phyloP scores from a whole-genome alignment of 2,797 vertebrate genomes.

The Erpetoichthys calabaricus region DNA sequence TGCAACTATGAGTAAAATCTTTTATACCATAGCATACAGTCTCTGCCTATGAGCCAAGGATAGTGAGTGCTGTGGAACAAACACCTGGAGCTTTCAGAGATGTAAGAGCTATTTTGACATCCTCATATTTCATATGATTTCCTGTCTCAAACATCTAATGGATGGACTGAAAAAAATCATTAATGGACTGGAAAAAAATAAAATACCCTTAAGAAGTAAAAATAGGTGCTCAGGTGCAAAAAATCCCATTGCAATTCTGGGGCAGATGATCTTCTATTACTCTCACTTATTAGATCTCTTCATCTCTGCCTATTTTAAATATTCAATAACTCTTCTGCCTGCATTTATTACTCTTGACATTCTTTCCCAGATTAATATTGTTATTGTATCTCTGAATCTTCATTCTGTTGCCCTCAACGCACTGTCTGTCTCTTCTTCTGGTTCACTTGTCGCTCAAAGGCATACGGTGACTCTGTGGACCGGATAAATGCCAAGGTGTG shows the following conservation, averaged over 20 bases:
- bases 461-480: not conserved
- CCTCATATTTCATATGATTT: too few relatives aligned
- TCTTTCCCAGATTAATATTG: not conserved
- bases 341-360: not conserved
- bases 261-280: not conserved
- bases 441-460: not conserved
- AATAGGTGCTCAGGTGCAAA: not conserved
- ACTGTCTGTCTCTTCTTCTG: not conserved
- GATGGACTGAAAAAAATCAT: too few relatives aligned
- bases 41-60: too few relatives aligned
- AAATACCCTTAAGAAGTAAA: not conserved
- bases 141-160: too few relatives aligned
- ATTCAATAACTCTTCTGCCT: not conserved
- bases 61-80: too few relatives aligned
- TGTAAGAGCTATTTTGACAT: too few relatives aligned
- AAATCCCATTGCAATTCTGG: not conserved
- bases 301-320: not conserved
- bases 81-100: too few relatives aligned
- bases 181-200: not conserved
- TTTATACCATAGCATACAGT: too few relatives aligned
- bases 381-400: not conserved
- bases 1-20: too few relatives aligned
- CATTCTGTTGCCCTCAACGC: not conserved
- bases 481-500: not conserved
- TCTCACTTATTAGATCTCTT: not conserved